Evolutionary conservation across 2,888 invertebrate genomes (phyloP).

Genomic region (Eucriotettix oculatus): DNA sequence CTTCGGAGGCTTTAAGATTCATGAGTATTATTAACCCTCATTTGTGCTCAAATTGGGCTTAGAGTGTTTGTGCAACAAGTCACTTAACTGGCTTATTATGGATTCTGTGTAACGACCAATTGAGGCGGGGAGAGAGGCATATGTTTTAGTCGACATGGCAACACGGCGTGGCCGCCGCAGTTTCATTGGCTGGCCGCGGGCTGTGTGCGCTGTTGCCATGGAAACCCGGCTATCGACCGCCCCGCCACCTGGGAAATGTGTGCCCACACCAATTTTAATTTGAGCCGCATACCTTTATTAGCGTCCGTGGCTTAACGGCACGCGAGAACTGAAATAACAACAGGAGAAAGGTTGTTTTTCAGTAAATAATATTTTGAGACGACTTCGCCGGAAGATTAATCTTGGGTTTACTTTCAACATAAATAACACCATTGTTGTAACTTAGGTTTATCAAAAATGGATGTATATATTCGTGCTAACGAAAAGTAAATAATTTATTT

Average conservation of each 20-base stretch:
- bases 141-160: not conserved
- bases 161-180: not conserved
- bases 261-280: not conserved
- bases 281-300: not conserved
- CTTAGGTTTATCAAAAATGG: not conserved
- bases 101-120: not conserved
- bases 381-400: too few relatives aligned
- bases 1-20: not conserved
- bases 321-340: too few relatives aligned
- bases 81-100: slow-evolving; percentile 1
- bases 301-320: not conserved
- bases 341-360: too few relatives aligned
- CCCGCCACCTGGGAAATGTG: not conserved
- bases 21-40: not conserved
- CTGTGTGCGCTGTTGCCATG: not conserved
- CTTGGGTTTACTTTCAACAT: not conserved
- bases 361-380: too few relatives aligned
- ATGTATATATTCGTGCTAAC: too few relatives aligned
- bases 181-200: not conserved
- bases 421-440: not conserved
- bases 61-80: not conserved
- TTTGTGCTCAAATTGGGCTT: not conserved
- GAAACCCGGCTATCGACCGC: not conserved
- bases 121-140: not conserved
- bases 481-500: too few relatives aligned